Percentiles rank a stretch among this genome's conserved stretches.
Evolutionary conservation across 2,888 invertebrate species (phyloP).

Genomic region (Apantesis nais): DNA sequence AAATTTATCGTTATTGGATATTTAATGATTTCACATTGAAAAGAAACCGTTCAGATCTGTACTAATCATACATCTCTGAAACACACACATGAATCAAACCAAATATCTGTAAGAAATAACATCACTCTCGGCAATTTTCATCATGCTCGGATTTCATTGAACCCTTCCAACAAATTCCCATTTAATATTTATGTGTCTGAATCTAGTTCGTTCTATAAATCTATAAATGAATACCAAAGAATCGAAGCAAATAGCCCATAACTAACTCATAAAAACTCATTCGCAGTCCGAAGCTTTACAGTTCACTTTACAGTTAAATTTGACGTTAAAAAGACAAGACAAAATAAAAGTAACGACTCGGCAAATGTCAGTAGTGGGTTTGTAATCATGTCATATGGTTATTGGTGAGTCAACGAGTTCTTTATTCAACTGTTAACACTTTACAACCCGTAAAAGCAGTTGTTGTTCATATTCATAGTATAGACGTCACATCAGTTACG

Average conservation of each 20-base stretch:
- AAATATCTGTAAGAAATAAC: not conserved
- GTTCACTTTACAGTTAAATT: slow-evolving; percentile 16
- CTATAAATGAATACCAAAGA: slow-evolving; percentile 2
- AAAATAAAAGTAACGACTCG: slow-evolving; percentile 13
- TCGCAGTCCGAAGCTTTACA: slow-evolving; percentile 3
- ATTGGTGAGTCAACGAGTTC: not conserved
- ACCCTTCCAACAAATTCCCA: not conserved
- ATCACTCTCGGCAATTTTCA: not conserved
- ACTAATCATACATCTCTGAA: too few relatives aligned
- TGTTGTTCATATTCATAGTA: too few relatives aligned
- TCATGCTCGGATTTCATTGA: not conserved
- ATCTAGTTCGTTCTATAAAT: not conserved
- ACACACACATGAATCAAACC: too few relatives aligned
- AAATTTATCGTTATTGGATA: too few relatives aligned
- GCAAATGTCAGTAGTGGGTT: slow-evolving; percentile 4
- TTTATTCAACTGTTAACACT: too few relatives aligned
- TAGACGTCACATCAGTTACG: too few relatives aligned
- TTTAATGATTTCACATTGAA: too few relatives aligned
- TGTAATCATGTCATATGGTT: not conserved
- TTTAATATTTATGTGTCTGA: not conserved
- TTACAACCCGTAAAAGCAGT: too few relatives aligned
- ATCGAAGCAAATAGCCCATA: slow-evolving; percentile 8
- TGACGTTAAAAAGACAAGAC: slow-evolving; percentile 12
- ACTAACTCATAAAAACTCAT: slow-evolving; percentile 16
- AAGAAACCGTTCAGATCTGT: too few relatives aligned